Percentiles rank a stretch among this genome's conserved stretches.
Conservation (phyloP, 2,888 invertebrate genomes). For the Psylliodes chrysocephalus region DNA sequence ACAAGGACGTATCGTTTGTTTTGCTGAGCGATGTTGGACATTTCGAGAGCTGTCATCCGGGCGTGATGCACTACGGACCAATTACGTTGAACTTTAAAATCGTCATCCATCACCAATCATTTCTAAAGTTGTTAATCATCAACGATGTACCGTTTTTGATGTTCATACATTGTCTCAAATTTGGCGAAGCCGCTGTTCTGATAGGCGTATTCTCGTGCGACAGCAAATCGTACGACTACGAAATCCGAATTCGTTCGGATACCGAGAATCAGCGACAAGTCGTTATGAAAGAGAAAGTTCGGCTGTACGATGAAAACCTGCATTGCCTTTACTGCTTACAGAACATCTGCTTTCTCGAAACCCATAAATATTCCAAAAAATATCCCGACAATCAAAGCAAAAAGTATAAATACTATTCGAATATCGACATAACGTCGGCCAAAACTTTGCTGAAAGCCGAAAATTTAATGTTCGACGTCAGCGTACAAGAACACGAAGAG, state of each 20-base stretch:
- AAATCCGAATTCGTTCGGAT: conserved; percentile 37
- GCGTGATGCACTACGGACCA: conserved; percentile 32
- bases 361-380: conserved; percentile 38
- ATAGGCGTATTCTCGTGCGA: conserved; percentile 41
- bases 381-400: conserved; percentile 35
- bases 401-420: conserved; percentile 40
- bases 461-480: conserved; percentile 38
- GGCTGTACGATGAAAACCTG: conserved; percentile 38
- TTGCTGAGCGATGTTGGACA: conserved; percentile 36
- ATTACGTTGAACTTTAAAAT: conserved; percentile 31
- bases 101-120: conserved; percentile 39
- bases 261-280: conserved; percentile 26
- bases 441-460: conserved; percentile 39
- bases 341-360: conserved; percentile 37
- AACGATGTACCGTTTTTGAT: conserved; percentile 39
- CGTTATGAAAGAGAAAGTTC: conserved; percentile 35
- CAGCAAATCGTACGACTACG: conserved; percentile 31
- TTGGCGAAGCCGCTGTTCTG: conserved; percentile 38
- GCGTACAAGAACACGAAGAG: conserved; percentile 19
- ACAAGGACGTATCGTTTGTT: conserved; percentile 35
- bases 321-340: conserved; percentile 44
- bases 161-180: conserved; percentile 39
- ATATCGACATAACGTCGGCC: conserved; percentile 33
- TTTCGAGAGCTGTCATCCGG: conserved; percentile 42
- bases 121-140: conserved; percentile 38